These are phyloP conservation scores for Cremastinae sp. DNA, from an alignment of 2,888 invertebrate genomes.

Conservation along the genomic window DNA sequence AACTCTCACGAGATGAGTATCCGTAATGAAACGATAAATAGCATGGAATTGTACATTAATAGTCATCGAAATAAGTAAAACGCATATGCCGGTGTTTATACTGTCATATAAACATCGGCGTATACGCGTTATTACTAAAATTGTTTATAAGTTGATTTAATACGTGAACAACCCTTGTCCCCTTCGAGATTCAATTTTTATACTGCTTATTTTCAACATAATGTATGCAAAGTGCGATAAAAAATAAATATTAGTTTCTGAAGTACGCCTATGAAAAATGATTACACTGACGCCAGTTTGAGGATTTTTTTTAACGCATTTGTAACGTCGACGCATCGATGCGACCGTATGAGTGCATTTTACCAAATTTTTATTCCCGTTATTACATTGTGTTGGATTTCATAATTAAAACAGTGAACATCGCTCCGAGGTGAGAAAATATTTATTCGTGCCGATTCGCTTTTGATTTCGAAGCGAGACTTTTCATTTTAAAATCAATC, in stretches of 20 bases:
- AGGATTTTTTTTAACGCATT: conserved; percentile 18
- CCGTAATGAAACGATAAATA: conserved; percentile 61
- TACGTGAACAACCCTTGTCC: conserved; percentile 23
- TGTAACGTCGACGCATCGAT: conserved; percentile 4
- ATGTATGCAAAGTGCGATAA: conserved; percentile 74
- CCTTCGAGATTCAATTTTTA: conserved; percentile 72
- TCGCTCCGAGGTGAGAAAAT: not conserved
- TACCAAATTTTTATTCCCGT: not conserved
- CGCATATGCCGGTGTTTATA: conserved; percentile 18
- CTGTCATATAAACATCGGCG: conserved; percentile 4
- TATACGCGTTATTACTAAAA: conserved; percentile 31
- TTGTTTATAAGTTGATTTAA: conserved; percentile 61
- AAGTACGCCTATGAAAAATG: conserved; percentile 60
- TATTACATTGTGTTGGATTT: not conserved
- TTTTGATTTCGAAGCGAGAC: not conserved
- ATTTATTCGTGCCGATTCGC: not conserved
- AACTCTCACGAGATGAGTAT: conserved; percentile 43
- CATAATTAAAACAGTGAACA: not conserved
- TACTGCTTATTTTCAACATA: conserved; percentile 77
- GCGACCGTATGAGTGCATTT: too few relatives aligned
- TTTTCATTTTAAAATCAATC: not conserved
- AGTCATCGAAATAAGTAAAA: conserved; percentile 57
- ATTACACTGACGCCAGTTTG: not conserved
- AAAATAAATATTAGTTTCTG: conserved; percentile 78
- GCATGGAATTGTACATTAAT: conserved; percentile 68